A percentile compares a stretch with the other conserved stretches of the same genome.
phyloP scores from a whole-genome alignment of 2,113 vertebrate genomes.

The Onychostoma macrolepis region DNA sequence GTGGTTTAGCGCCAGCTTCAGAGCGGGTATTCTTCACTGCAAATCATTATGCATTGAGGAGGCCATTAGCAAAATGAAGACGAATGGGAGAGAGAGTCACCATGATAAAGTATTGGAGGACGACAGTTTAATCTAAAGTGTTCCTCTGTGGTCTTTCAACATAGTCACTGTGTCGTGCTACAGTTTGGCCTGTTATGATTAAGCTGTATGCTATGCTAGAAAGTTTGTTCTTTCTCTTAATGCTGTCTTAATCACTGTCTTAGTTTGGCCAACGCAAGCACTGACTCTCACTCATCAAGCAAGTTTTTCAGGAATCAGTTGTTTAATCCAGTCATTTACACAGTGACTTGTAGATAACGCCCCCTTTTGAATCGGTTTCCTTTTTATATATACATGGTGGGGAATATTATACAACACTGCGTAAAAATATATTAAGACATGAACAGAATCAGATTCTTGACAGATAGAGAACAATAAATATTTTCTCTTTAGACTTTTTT shows the following conservation, averaged over 20 bases:
- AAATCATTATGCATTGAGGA: constrained; percentile 84
- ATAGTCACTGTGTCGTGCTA: constrained; percentile 35
- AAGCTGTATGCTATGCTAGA: constrained; percentile 1
- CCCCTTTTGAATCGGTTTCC: not conserved
- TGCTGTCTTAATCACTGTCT: constrained; percentile 2
- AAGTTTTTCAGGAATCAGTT: constrained; percentile 33
- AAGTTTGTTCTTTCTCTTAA: not conserved
- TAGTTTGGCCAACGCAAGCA: not conserved
- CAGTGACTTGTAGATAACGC: not conserved
- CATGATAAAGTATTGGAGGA: constrained; percentile 73
- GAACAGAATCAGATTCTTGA: not conserved
- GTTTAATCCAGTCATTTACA: constrained; percentile 29
- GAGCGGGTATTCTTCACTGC: constrained; percentile 75
- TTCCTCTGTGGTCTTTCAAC: constrained; percentile 54
- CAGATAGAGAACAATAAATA: not conserved
- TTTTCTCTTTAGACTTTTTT: not conserved
- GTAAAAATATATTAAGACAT: not conserved
- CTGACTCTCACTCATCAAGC: constrained; percentile 16
- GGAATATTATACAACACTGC: not conserved
- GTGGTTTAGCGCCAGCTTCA: constrained; percentile 74
- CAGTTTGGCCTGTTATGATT: constrained; percentile 30
- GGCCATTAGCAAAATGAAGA: constrained; percentile 81
- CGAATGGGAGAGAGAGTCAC: constrained; percentile 67
- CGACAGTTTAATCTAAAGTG: constrained; percentile 63
- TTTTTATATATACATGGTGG: not conserved